Evolutionary conservation across 2,113 vertebrate species (phyloP).

Genomic region (Glaucomys volans): DNA sequence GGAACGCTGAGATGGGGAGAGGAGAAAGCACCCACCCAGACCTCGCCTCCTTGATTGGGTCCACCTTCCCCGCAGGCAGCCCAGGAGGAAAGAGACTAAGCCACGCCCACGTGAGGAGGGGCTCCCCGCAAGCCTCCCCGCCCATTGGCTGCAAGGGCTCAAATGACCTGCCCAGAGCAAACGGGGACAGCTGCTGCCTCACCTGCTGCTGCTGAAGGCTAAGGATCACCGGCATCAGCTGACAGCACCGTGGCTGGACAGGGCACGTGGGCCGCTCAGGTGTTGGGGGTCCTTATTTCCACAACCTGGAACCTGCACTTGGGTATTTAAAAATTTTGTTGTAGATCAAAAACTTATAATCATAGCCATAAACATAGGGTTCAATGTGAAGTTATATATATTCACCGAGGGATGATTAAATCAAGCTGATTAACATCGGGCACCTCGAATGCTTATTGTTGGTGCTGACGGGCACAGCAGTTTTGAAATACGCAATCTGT

Average conservation of each 20-base stretch:
- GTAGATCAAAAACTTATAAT: not conserved
- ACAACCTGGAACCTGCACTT: not conserved
- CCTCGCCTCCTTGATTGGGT: not conserved
- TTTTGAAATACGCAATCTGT: not conserved
- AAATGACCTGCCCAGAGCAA: accelerated
- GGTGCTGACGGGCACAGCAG: not conserved
- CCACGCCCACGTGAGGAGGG: not conserved
- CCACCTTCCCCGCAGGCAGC: accelerated
- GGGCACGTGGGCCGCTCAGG: not conserved
- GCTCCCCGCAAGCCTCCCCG: accelerated
- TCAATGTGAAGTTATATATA: not conserved
- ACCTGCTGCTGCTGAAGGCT: not conserved
- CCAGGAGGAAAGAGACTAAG: accelerated
- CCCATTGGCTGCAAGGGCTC: constrained; percentile 28
- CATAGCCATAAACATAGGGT: not conserved
- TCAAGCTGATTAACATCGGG: not conserved
- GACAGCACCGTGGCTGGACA: accelerated
- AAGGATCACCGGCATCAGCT: not conserved
- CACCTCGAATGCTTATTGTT: not conserved
- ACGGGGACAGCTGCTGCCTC: not conserved
- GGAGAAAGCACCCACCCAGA: not conserved
- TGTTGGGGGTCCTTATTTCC: too few species aligned
- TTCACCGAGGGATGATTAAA: too few species aligned
- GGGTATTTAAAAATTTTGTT: not conserved
- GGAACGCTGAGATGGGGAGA: too few species aligned